These are phyloP conservation scores for Anoplius nigerrimus DNA, from an alignment of 2,888 invertebrate species.

Conservation along the genomic window DNA sequence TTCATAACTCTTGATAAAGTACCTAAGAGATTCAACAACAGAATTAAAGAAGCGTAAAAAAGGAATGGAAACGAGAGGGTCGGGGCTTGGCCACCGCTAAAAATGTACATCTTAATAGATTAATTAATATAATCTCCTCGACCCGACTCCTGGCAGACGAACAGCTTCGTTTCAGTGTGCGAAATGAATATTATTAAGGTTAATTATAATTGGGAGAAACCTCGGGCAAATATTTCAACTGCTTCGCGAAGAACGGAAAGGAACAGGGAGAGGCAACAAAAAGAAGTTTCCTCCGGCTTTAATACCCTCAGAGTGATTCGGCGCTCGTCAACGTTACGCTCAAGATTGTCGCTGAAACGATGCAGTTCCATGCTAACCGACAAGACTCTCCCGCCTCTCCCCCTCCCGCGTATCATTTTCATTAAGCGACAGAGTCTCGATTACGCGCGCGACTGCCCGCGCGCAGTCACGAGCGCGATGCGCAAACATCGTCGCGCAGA, in stretches of 20 bases:
- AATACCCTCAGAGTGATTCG: not conserved
- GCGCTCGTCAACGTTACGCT: too few relatives aligned
- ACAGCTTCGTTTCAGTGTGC: slow-evolving; percentile 49
- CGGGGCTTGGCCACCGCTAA: slow-evolving; percentile 41
- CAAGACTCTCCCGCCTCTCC: too few relatives aligned
- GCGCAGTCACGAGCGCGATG: too few relatives aligned
- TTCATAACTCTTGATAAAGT: slow-evolving; percentile 34
- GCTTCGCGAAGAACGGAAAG: slow-evolving; percentile 31
- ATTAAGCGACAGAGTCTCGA: too few relatives aligned
- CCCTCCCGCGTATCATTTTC: too few relatives aligned
- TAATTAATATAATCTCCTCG: slow-evolving; percentile 68
- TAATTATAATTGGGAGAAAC: slow-evolving; percentile 66
- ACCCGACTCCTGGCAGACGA: slow-evolving; percentile 42
- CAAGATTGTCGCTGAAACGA: too few relatives aligned
- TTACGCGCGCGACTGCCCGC: too few relatives aligned
- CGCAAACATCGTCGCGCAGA: too few relatives aligned
- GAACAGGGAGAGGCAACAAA: slow-evolving; percentile 22
- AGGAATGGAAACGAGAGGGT: slow-evolving; percentile 21
- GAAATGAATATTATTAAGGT: slow-evolving; percentile 68
- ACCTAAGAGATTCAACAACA: slow-evolving; percentile 36
- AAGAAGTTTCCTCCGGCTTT: slow-evolving; percentile 41
- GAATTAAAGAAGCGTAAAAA: slow-evolving; percentile 37
- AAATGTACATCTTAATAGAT: slow-evolving; percentile 64
- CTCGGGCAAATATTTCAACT: slow-evolving; percentile 64
- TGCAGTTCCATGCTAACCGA: not conserved